Evolutionary conservation across 2,797 vertebrate genomes (phyloP), one percentile per base, ranked within the genome.

Genomic region (Lagorchestes hirsutus): DNA sequence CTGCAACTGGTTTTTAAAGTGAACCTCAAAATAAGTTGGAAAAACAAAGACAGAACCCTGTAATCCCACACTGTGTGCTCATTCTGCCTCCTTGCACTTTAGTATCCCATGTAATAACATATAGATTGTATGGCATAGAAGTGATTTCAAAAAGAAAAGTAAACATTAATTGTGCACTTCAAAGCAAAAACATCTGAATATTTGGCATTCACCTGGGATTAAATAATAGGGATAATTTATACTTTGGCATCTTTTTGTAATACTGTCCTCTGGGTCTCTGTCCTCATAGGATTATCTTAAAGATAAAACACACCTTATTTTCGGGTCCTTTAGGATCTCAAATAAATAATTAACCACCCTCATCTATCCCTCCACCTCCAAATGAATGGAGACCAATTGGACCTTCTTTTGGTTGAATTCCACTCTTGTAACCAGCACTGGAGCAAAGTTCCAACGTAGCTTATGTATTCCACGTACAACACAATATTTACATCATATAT

Each of bases 151-250:
- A 93, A 93, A 92, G 93, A 93, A 58, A 96, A 67, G 94, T 90
- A 93, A 92, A 93, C 74, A 93, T 97, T 93, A 94, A 87, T 94
- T 82, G 92, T 16, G 0, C 34, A 91, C 90, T 92, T 96, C 90
- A 95, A 92, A 95, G 92, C 97, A 96, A 97, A 96, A 96, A 92
- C 97, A 92, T 94, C 58, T 93, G 94, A 54, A 93, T 96, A 67
- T 95, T 97, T 95, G 94, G 93, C 62, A 92, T 95, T 97, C 92
- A 92, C 3, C 10, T 97, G 95, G 95, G 50, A 82, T 96, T 82
- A 94, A 87, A 82, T 96, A 95, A 94, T 96, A 92, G 96, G 95
- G 55, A 96, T 46, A 97, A 91, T 96, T 96, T 97, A 90, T 67
- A 5, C 87, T 54, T 90, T 95, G 28, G 58, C 96, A 92, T 96